These are phyloP conservation scores for Alligator mississippiensis DNA, from an alignment of 2,113 vertebrate genomes.

Conservation along the genomic window DNA sequence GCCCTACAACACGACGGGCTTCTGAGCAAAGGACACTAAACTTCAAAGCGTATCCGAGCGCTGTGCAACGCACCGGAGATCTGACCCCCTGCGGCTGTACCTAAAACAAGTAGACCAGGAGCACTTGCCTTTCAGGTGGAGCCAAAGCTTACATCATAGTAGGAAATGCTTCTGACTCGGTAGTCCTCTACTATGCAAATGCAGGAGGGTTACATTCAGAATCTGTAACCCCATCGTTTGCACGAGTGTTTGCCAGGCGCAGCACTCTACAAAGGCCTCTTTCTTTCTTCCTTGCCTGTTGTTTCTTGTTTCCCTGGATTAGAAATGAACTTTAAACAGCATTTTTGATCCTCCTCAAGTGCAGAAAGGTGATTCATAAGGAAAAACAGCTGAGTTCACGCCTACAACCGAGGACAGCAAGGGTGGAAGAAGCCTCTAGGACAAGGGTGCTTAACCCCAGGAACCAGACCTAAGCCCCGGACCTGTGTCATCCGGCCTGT, in stretches of 20 bases:
- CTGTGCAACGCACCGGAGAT: background rate
- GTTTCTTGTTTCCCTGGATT: background rate
- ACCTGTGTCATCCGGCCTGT: no score
- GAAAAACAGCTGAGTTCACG: background rate
- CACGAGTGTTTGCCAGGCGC: background rate
- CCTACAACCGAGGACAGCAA: background rate
- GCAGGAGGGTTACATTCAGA: background rate
- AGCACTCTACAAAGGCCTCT: background rate
- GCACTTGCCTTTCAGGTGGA: background rate
- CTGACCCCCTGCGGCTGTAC: background rate
- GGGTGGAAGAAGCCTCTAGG: background rate
- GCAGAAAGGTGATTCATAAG: background rate
- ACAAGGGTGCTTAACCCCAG: no score
- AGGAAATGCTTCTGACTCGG: background rate
- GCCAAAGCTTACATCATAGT: background rate
- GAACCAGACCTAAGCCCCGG: no score
- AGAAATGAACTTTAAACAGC: background rate
- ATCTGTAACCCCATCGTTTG: background rate
- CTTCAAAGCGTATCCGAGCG: background rate
- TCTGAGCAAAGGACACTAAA: background rate
- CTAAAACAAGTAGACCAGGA: background rate
- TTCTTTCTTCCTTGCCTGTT: background rate
- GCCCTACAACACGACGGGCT: background rate
- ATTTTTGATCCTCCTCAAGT: background rate
- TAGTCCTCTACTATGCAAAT: background rate